Percentiles rank a stretch among this genome's conserved stretches.
Conservation (phyloP, 2,113 vertebrate species). For the Perccottus glenii region DNA sequence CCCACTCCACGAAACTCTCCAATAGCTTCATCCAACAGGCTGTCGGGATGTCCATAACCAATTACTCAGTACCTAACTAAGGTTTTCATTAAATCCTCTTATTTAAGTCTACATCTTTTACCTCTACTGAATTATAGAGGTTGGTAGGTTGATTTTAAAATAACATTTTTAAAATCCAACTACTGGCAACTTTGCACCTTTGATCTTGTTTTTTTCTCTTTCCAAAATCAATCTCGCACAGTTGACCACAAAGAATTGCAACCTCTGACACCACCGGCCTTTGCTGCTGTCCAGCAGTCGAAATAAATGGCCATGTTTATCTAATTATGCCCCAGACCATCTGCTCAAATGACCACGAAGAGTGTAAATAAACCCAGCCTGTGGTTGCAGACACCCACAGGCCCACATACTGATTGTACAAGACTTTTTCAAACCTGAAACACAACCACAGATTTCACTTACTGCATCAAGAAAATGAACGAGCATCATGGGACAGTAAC, state of each 20-base stretch:
- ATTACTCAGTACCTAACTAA: too few relatives aligned
- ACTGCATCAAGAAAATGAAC: constrained; percentile 10
- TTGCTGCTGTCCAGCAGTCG: neutral
- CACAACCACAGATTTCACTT: neutral
- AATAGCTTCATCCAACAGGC: too few relatives aligned
- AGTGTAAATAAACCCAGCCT: constrained; percentile 1
- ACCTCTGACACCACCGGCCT: neutral
- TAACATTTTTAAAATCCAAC: too few relatives aligned
- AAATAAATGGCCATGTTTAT: neutral
- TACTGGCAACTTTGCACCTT: too few relatives aligned
- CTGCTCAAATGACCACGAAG: constrained; percentile 14
- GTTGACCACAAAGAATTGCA: neutral
- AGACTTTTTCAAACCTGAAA: neutral
- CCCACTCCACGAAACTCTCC: too few relatives aligned
- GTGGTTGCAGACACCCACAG: neutral
- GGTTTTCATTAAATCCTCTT: too few relatives aligned
- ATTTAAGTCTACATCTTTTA: too few relatives aligned
- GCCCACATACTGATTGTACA: neutral
- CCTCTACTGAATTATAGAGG: too few relatives aligned
- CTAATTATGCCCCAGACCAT: constrained; percentile 11
- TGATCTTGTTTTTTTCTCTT: too few relatives aligned
- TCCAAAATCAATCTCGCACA: neutral
- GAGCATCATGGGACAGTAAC: constrained; percentile 1
- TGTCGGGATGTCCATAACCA: too few relatives aligned
- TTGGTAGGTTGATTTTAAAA: too few relatives aligned